Evolutionary conservation across 2,797 vertebrate genomes (phyloP).

Genomic region (Propithecus perrieri): DNA sequence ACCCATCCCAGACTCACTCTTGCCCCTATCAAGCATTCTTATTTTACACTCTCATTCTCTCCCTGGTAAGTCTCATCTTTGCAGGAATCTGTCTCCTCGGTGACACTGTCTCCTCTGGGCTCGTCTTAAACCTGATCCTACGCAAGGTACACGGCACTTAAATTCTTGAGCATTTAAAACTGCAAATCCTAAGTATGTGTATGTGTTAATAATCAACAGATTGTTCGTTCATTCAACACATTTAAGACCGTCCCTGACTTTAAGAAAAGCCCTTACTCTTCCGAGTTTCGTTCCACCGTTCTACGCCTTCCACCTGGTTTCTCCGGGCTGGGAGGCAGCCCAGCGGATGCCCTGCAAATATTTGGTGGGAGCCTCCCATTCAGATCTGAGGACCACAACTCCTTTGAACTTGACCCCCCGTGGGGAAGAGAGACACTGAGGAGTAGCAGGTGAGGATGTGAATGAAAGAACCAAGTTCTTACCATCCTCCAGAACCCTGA

Average conservation of each 20-base stretch:
- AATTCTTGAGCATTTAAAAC: not conserved
- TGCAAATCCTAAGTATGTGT: too few relatives aligned
- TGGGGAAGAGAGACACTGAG: not conserved
- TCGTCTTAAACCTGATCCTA: not conserved
- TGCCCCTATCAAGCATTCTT: too few relatives aligned
- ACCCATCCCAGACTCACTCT: not conserved
- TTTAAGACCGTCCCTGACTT: too few relatives aligned
- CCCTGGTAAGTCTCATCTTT: not conserved
- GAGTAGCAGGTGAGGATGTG: not conserved
- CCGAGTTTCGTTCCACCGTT: not conserved
- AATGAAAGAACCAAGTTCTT: not conserved
- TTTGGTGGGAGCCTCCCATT: too few relatives aligned
- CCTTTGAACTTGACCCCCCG: not conserved
- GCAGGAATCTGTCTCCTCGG: not conserved
- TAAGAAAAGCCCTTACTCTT: not conserved
- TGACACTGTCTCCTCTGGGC: too few relatives aligned
- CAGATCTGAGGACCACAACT: not conserved
- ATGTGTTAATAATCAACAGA: accelerated
- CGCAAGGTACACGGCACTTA: not conserved
- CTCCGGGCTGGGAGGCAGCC: not conserved
- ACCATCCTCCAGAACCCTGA: not conserved
- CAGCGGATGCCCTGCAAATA: not conserved
- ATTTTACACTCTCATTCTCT: not conserved
- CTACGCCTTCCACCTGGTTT: too few relatives aligned
- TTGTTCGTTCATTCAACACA: not conserved